Base-by-base conservation (phyloP, 2,797 vertebrate species). In the Trachops cirrhosus region DNA sequence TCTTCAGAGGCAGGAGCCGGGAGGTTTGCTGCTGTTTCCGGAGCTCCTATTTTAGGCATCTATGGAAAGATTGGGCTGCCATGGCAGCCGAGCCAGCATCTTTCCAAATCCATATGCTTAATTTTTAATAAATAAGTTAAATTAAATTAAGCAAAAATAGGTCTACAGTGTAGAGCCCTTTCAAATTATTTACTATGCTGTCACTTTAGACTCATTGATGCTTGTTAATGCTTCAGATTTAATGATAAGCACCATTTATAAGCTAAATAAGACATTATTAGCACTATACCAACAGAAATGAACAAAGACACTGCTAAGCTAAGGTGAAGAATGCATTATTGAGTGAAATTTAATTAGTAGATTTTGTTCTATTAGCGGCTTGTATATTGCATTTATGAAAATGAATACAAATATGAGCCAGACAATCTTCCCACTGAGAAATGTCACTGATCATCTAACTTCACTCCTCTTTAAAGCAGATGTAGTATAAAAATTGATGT, bases 221-320 rank as follows among this genome's bases (percentile, higher is more conserved):
- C 77, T 80, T 54, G 93, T 97, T 98, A 98, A 98, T 98, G 98
- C 98, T 98, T 98, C 95, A 97, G 97, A 98, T 98, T 97, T 98
- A 98, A 98, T 97, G 98, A 98, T 98, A 98, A 98, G 98, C 96
- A 97, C 97, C 96, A 98, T 98, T 98, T 98, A 96, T 97, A 98
- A 98, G 98, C 97, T 98, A 98, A 98, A 98, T 98, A 98, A 98
- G 98, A 98, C 97, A 98, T 98, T 98, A 98, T 98, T 98, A 98
- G 97, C 97, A 95, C 96, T 92, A 97, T 97, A 89, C 97, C 96
- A 97, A 97, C 98, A 98, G 98, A 98, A 98, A 98, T 52, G 93
- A 96, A 97, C 97, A 98, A 98, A 98, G 98, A 98, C 98, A 98
- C 85, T 12, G 92, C 97, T 98, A 98, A 98, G 98, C 98, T 98